These are phyloP conservation scores for Fragum sueziense DNA, from an alignment of 2,888 invertebrate genomes.

Conservation along the genomic window DNA sequence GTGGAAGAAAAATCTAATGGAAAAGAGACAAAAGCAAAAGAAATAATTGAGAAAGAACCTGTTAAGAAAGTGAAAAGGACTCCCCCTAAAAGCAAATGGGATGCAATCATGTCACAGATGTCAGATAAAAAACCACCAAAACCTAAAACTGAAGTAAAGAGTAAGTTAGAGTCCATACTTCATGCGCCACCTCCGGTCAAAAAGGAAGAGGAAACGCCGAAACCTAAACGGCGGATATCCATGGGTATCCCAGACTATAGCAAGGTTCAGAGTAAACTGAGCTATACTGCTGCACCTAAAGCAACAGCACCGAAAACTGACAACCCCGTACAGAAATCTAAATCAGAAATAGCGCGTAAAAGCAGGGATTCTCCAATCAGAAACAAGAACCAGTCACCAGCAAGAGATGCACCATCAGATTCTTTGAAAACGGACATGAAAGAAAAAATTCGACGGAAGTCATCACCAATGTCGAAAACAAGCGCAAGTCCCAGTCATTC, in stretches of 20 bases:
- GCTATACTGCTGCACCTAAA: conserved; percentile 59
- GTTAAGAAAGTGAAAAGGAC: conserved; percentile 72
- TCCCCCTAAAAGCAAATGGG: conserved; percentile 79
- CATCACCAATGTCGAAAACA: not conserved
- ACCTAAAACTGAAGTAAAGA: conserved; percentile 92
- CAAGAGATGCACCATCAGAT: not conserved
- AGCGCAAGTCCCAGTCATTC: not conserved
- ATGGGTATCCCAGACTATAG: conserved; percentile 75
- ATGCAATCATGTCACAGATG: conserved; percentile 76
- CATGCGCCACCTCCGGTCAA: conserved; percentile 52
- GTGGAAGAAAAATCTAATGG: conserved; percentile 48
- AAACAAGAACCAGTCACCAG: conserved; percentile 19
- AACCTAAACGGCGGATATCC: conserved; percentile 63
- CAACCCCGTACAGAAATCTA: conserved; percentile 26
- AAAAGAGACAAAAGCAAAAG: conserved; percentile 52
- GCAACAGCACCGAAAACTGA: conserved; percentile 40
- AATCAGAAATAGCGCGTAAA: not conserved
- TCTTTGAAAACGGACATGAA: conserved; percentile 13
- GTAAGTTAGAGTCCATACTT: conserved; percentile 86
- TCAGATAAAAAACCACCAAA: conserved; percentile 84
- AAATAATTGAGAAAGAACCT: conserved; percentile 69
- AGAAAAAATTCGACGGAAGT: conserved; percentile 7
- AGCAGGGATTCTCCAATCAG: conserved; percentile 26
- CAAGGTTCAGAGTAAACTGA: conserved; percentile 75
- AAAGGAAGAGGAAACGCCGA: conserved; percentile 56